Percentiles rank a stretch among this genome's conserved stretches.
These are phyloP conservation scores for Furcula furcula DNA, from an alignment of 2,888 invertebrate species.

Conservation along the genomic window DNA sequence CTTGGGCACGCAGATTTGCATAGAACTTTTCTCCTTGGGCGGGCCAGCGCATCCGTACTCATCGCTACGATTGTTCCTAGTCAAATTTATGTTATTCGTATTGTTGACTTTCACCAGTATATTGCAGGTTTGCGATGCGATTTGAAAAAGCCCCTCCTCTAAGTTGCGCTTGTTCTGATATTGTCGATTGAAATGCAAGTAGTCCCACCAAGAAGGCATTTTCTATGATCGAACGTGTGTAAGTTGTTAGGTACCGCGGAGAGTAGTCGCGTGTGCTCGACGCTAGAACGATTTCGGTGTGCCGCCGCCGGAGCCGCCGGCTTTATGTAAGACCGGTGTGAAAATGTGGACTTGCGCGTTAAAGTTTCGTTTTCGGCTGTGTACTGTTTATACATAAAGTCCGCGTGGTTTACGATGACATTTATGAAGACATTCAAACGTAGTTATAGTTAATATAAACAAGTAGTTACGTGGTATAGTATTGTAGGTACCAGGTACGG, in stretches of 20 bases:
- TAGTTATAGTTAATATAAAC: too few species aligned
- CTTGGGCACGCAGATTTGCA: slow-evolving; percentile 83
- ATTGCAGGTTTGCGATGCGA: slow-evolving; percentile 89
- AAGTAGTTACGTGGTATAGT: too few species aligned
- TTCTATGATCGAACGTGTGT: slow-evolving; percentile 41
- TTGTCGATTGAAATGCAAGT: slow-evolving; percentile 75
- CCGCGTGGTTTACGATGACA: slow-evolving; percentile 4
- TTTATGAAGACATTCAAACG: slow-evolving; percentile 2
- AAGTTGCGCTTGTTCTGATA: slow-evolving; percentile 83
- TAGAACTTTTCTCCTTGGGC: slow-evolving; percentile 63
- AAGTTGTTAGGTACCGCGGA: slow-evolving; percentile 29
- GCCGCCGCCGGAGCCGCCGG: too few species aligned
- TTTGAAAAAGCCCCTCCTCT: slow-evolving; percentile 89
- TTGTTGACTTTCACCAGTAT: slow-evolving; percentile 89
- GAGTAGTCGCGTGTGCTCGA: slow-evolving; percentile 22
- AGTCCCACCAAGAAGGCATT: slow-evolving; percentile 85
- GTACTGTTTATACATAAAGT: slow-evolving; percentile 35
- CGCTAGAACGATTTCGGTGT: slow-evolving; percentile 35
- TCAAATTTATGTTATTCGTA: slow-evolving; percentile 86
- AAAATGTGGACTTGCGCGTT: slow-evolving; percentile 63
- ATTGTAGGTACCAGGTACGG: too few species aligned
- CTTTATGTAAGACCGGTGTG: slow-evolving; percentile 33
- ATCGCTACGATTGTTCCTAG: slow-evolving; percentile 84
- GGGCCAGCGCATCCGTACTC: slow-evolving; percentile 80
- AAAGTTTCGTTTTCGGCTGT: slow-evolving; percentile 47